Evolutionary conservation across 2,888 invertebrate genomes (phyloP), one percentile per base, ranked within the genome.

Genomic region (Thumatha senex): DNA sequence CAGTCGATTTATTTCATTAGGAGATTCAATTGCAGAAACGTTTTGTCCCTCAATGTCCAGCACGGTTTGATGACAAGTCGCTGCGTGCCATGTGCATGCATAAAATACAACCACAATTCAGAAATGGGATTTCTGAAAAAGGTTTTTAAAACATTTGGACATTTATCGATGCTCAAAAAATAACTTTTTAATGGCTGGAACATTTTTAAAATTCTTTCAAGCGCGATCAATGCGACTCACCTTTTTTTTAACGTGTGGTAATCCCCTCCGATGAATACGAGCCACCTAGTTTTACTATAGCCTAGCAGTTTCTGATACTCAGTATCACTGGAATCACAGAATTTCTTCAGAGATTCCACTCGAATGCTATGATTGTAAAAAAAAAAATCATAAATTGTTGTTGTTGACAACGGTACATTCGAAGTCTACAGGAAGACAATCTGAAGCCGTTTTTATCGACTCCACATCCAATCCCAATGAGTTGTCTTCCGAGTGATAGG

Each of bases 1-100:
- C 13, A 67, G 58, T 40, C 54, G 51, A 58, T 69, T 64, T 41
- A 67, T 61, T 70, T 68, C 61, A 43, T 63, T 66, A n/a, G 61
- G 50, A 49, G 60, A 46, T 43, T 70, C 64, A 41, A 63, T 61
- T 36, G 61, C 66, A 9, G 65, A 65, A 30, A 72, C 57, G 31
- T 51, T 68, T 56, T 58, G 52, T 51, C 56, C 52, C 12, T 45
- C 55, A 38, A 51, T 46, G 47, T 56, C 52, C 46, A 51, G 33
- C 41, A 51, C 29, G 35, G 38, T 7, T 35, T 35, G 5, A 35
- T 35, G 35, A 35, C n/a, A 35, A 11, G 35, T 35, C 35, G 35
- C 35, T 35, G 35, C 35, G 1, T n/a, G n/a, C n/a, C n/a, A n/a
- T 35, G 35, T 35, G 35, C 30, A 30, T 30, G 30, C 30, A 30